Percentiles rank a stretch among this genome's conserved stretches.
These are phyloP conservation scores for Phytoseiulus persimilis DNA, from an alignment of 2,888 invertebrate species.

Conservation along the genomic window DNA sequence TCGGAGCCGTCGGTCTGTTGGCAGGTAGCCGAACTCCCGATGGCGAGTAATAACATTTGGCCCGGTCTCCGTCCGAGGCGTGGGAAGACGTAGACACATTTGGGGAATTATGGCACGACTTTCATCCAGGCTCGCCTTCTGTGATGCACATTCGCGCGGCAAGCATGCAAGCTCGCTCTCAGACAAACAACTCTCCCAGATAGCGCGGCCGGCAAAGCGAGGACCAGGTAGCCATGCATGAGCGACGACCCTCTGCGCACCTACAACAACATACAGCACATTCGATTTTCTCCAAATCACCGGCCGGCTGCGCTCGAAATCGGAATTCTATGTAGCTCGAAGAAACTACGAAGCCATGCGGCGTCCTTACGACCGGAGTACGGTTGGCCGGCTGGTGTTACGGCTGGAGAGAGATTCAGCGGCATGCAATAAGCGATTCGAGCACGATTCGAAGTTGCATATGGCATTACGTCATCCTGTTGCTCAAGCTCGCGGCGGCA, in stretches of 20 bases:
- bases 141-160: neutral
- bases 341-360: neutral
- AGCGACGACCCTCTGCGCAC: neutral
- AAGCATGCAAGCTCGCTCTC: neutral
- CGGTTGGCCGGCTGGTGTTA: neutral
- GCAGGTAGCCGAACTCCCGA: neutral
- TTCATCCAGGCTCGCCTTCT: neutral
- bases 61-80: neutral
- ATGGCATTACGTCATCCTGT: neutral
- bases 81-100: constrained; percentile 5
- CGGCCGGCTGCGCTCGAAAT: neutral
- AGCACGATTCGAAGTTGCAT: neutral
- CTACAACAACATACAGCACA: neutral
- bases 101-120: neutral
- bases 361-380: neutral
- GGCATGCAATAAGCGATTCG: neutral
- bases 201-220: neutral
- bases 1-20: neutral
- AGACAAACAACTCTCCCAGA: neutral
- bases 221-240: neutral
- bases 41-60: neutral
- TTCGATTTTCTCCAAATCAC: neutral
- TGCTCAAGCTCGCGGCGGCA: neutral
- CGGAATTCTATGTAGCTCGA: neutral
- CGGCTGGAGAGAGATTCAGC: neutral